phyloP scores from a whole-genome alignment of 2,888 invertebrate genomes.

The Pardosa pseudoannulata region DNA sequence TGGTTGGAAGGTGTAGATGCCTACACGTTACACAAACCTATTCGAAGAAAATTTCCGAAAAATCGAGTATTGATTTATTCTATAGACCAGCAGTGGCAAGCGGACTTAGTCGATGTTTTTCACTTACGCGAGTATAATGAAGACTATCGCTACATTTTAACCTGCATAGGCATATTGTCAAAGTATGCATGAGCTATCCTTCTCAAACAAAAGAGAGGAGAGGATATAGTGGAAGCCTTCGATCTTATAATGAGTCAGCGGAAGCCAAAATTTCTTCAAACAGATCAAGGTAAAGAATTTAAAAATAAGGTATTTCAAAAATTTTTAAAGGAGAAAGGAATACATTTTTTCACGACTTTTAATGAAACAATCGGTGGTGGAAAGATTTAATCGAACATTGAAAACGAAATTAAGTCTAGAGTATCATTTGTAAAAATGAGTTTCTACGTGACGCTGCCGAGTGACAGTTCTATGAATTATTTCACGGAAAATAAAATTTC shows the following conservation, averaged over 20 bases:
- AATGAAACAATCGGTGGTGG: constrained; percentile 76
- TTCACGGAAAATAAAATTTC: no score
- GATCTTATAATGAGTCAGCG: constrained; percentile 47
- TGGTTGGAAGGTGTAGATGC: constrained; percentile 54
- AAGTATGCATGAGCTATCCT: constrained; percentile 74
- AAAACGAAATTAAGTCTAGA: no score
- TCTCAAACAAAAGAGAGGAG: constrained; percentile 73
- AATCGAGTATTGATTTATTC: neutral
- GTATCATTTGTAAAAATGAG: no score
- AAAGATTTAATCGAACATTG: constrained; percentile 76
- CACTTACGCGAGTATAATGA: neutral
- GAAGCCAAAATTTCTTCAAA: constrained; percentile 71
- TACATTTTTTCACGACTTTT: constrained; percentile 74
- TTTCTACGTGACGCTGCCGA: no score
- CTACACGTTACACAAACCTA: constrained; percentile 67
- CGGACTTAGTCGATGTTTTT: neutral
- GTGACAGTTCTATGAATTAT: no score
- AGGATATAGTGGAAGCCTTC: constrained; percentile 69
- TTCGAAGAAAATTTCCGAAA: constrained; percentile 37
- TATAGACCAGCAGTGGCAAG: neutral
- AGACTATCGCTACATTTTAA: neutral
- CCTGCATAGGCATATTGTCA: constrained; percentile 60
- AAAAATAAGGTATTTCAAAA: constrained; percentile 63
- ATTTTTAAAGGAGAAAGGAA: constrained; percentile 70
- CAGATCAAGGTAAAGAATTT: constrained; percentile 74